Base-by-base conservation (phyloP, 1,140 invertebrate genomes). In the Latrodectus geometricus region DNA sequence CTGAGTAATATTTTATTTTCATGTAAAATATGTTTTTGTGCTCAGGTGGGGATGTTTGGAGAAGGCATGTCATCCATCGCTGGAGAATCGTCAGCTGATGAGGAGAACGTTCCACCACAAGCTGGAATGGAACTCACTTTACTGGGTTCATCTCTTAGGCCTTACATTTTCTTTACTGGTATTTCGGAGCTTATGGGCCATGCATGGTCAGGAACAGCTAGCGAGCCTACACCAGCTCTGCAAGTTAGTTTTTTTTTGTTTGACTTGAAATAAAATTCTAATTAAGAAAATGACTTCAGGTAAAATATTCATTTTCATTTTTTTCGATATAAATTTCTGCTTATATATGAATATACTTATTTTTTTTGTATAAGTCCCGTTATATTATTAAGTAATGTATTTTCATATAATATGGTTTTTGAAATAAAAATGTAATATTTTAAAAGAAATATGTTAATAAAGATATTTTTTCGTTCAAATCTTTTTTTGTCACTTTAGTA, bases 161-260 rank as follows among this genome's bases (percentile, higher is more conserved):
- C 96, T 0, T 95, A 97, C 86, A 92, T 95, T 15, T 97, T 98
- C 89, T 98, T 98, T 91, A 93, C 92, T 2, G 95, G 96, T 0
- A 95, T 96, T 89, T 93, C 94, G 0, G 96, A 97, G 89, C 91
- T 98, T 0, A 97, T 97, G 96, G 94, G 96, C 0, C 96, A 97
- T 89, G 95, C 97, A 4, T 97, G 96, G 96, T 94, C 95, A 0
- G 95, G 95, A 0, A 95, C 94, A 4, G 96, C 94, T 1, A 96
- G 95, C 0, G 95, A 97, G 73, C 93, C 94, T 69, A 96, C 96
- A 0, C 94, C 96, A 0, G 96, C 96, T 8, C 94, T 96, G 88
- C 95, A 96, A 91, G 94, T 95, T 90, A 75, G 15, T 74, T 15
- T 2, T 3, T n/a, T 15, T 3, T n/a, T 15, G 3, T 14, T 4